Evolutionary conservation across 1,140 invertebrate species (phyloP).

Genomic region (Hycleus phaleratus): DNA sequence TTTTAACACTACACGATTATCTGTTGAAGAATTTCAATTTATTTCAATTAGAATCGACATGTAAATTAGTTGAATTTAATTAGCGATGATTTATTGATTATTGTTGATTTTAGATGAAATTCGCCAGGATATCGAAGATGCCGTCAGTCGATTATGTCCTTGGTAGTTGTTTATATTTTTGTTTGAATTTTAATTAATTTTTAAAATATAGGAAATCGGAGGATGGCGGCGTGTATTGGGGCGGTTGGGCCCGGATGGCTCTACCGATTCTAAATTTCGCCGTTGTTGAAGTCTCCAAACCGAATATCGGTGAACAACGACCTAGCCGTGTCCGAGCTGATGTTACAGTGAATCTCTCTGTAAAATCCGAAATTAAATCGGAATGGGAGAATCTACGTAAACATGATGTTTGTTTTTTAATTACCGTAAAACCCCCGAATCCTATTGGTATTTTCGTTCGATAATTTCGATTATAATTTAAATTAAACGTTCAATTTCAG

Average conservation of each 20-base stretch:
- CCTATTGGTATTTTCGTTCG: conserved; percentile 57
- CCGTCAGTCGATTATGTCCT: conserved; percentile 86
- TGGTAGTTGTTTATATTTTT: conserved; percentile 54
- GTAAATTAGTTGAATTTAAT: conserved; percentile 41
- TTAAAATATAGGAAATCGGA: conserved; percentile 63
- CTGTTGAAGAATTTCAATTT: conserved; percentile 95
- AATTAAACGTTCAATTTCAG: too few species aligned
- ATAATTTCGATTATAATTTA: background rate
- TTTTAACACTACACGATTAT: conserved; percentile 97
- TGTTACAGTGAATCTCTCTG: conserved; percentile 85
- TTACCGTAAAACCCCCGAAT: conserved; percentile 79
- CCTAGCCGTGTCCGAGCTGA: conserved; percentile 93
- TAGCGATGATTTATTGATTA: background rate
- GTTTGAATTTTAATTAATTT: background rate
- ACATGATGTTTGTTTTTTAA: conserved; percentile 95
- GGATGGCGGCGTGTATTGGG: conserved; percentile 81
- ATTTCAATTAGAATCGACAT: conserved; percentile 96
- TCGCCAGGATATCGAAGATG: conserved; percentile 96
- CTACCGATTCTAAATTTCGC: conserved; percentile 88
- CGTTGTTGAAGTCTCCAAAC: conserved; percentile 89
- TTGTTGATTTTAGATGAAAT: conserved; percentile 77
- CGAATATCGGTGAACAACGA: conserved; percentile 85
- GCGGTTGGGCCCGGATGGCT: conserved; percentile 98
- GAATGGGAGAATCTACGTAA: conserved; percentile 97
- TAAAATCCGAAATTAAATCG: conserved; percentile 81